phyloP scores from a whole-genome alignment of 2,113 vertebrate species.

The Spermophilus dauricus region DNA sequence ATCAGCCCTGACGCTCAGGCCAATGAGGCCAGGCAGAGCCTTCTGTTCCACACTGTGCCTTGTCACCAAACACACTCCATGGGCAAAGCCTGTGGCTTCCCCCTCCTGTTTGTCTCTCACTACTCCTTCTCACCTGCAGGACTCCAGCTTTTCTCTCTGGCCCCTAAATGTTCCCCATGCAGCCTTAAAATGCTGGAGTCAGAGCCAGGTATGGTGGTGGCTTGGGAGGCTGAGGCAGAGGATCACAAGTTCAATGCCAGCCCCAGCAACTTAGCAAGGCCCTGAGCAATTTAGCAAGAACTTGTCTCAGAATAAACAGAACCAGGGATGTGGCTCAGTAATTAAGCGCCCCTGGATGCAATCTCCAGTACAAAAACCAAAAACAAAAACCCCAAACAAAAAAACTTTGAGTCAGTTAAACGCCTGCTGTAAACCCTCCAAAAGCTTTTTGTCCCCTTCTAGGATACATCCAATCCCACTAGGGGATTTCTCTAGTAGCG shows the following conservation, averaged over 20 bases:
- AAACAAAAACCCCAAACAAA: no score
- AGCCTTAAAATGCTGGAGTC: no score
- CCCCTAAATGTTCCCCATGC: neutral
- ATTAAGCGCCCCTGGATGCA: no score
- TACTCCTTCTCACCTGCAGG: fast-evolving
- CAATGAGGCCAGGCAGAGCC: neutral
- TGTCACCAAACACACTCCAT: fast-evolving
- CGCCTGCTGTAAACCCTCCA: neutral
- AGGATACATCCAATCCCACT: neutral
- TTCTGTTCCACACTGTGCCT: neutral
- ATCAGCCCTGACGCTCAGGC: neutral
- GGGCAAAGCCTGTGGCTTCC: fast-evolving
- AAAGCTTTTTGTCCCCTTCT: neutral
- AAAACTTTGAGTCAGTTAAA: neutral
- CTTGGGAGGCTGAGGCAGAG: no score
- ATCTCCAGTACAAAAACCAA: no score
- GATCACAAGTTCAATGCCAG: no score
- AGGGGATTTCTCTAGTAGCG: neutral
- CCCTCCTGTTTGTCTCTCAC: neutral
- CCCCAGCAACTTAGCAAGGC: no score
- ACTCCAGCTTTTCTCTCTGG: fast-evolving
- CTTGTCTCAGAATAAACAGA: no score
- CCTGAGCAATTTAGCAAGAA: no score
- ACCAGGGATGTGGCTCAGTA: no score
- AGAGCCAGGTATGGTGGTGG: no score